Evolutionary conservation across 2,888 invertebrate genomes (phyloP), one percentile per base, ranked within the genome.

Genomic region (Danaus chrysippus): DNA sequence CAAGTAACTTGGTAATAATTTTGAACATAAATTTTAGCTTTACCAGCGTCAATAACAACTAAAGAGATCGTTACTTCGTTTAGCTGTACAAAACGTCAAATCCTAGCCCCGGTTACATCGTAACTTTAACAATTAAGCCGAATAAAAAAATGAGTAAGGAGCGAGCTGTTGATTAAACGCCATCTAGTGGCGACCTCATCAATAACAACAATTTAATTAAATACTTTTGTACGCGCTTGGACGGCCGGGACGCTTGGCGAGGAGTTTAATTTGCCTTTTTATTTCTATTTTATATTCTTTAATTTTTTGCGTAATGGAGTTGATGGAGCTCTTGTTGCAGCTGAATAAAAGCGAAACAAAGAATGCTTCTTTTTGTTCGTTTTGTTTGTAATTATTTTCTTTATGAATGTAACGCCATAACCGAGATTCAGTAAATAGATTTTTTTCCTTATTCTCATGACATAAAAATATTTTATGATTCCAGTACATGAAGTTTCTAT

Each of bases 201-300:
- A 88, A 88, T 88, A 90, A 88, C 86, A 86, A 87, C 86, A 82
- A 82, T 89, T 89, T 90, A 88, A 90, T 90, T 86, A 88, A 88
- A 88, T 84, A 87, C 81, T 90, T 89, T 89, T 87, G 88, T 87
- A 84, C 81, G 78, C 82, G 81, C 81, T 78, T 79, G 78, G 86
- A 87, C 84, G 79, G 79, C 76, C 71, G 75, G 77, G 78, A 79
- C 79, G 78, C 81, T 77, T 78, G 81, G 78, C 81, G 78, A 73
- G 73, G 78, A 73, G 74, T 82, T 85, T 86, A 84, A 86, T 84
- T 87, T 83, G 72, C 74, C 78, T 82, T 83, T 84, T 85, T 79
- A 78, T 81, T 76, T 63, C 64, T 64, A 76, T 77, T 75, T 76
- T 73, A 70, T 72, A 71, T 73, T 74, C 71, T 73, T 76, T 73